Evolutionary conservation across 2,113 vertebrate species (phyloP), one percentile per base, ranked within the genome.

Genomic region (Addax nasomaculatus): DNA sequence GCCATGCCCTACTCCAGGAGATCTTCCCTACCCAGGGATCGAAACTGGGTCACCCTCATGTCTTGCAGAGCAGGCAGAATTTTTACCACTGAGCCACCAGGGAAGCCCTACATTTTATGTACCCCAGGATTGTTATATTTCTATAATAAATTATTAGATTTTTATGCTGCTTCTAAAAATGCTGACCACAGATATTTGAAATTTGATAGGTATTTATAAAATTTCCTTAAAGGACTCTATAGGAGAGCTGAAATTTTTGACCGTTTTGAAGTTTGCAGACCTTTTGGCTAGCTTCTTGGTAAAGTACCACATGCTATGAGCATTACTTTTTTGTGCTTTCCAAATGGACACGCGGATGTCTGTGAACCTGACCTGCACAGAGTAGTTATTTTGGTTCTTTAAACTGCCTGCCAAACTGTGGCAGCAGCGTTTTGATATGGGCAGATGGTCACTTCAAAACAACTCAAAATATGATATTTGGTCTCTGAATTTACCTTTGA

Each of bases 121-220:
- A n/a, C 47, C 29, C 67, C 0, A 8, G 5, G 1, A 78, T 57
- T 89, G 43, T 81, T 58, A 45, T 14, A 27, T 96, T 98, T 84
- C 36, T 29, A 55, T 0, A 81, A 55, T 16, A 78, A 45, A 85
- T 91, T 92, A 49, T 96, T 97, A 55, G 7, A 84, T 96, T 67
- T 36, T 57, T 92, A 43, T 86, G 15, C 89, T 98, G 29, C 95
- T 95, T 96, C 84, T 5, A 73, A 98, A 86, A 93, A 90, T 64
- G 29, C 51, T 92, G 83, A 2, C 6, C 79, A 96, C 57, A 43
- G 53, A 96, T 57, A 45, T 95, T 98, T 96, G 29, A 47, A 95
- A 78, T 90, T 27, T 89, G 89, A 70, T 25, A 67, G 64, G 29
- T 25, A 88, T 25, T 81, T 92, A 89, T 94, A 45, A 88, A 33